phyloP scores from a whole-genome alignment of 35 echinoderm and acorn worm species.

The Heliocidaris tuberculata region DNA sequence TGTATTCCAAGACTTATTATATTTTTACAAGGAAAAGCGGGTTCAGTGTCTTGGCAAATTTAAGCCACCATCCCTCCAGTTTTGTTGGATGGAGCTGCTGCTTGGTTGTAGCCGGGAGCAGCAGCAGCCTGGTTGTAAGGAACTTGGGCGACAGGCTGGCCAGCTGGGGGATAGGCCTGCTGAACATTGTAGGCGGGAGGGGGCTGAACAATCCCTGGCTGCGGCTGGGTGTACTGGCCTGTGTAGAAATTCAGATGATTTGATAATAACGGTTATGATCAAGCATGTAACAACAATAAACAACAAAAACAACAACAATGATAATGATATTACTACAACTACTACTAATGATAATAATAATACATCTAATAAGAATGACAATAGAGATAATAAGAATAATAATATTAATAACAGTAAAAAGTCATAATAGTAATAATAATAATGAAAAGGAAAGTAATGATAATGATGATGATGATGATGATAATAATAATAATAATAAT shows the following conservation, averaged over 20 bases:
- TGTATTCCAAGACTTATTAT: too few species aligned
- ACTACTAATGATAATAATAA: neutral
- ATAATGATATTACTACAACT: too few species aligned
- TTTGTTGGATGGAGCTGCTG: neutral
- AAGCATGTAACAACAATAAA: neutral
- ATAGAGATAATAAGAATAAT: too few species aligned
- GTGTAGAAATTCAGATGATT: neutral
- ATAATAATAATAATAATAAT: neutral
- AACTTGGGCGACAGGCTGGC: neutral
- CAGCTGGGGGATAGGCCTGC: neutral
- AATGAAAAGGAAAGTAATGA: slow-evolving; percentile 2
- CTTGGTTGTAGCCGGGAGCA: neutral
- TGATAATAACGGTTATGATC: neutral
- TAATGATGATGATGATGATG: neutral
- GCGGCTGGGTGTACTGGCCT: neutral
- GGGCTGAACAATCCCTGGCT: neutral
- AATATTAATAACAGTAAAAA: slow-evolving; percentile 33
- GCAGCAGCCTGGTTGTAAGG: neutral
- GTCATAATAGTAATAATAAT: slow-evolving; percentile 34
- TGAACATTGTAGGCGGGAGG: neutral
- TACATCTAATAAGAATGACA: neutral
- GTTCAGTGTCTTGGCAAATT: neutral
- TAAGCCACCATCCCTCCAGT: neutral
- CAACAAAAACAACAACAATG: neutral
- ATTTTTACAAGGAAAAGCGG: too few species aligned